Evolutionary conservation across 2,113 vertebrate species (phyloP), one percentile per base, ranked within the genome.

Genomic region (Oceanodroma tethys): DNA sequence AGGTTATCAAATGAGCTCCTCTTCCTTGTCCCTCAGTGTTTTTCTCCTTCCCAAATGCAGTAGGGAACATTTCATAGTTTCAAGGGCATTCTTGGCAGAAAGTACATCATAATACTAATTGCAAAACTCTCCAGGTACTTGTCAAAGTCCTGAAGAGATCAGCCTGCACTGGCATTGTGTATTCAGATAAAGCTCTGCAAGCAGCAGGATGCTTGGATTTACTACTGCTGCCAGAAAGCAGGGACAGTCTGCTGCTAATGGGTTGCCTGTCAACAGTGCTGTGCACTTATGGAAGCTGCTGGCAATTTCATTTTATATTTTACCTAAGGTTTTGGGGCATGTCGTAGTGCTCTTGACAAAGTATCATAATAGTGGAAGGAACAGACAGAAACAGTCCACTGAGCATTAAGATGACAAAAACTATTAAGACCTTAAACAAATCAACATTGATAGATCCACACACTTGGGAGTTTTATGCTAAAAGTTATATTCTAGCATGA

Each of bases 101-200:
- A 88, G 63, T 75, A n/a, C 85, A 85, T 95, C 94, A 95, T 97
- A 97, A 95, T 94, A 97, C 94, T 98, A 98, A 97, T 97, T 97
- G 65, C 36, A 71, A 42, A 92, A 93, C 62, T 96, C 86, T 95
- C 72, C n/a, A 78, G 93, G 91, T 86, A 92, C 86, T 87, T 97
- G 89, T 98, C 94, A 97, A 88, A 95, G 73, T 88, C 86, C 86
- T 98, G 96, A 98, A 86, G 70, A 93, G 58, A 95, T 93, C 86
- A 81, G 38, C 47, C 16, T 83, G 50, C 32, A 55, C 62, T 97
- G 88, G 52, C 73, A 88, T 78, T 93, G 68, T 97, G 74, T 96
- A 95, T 97, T 98, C 88, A 96, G 75, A 96, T 72, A 93, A 93
- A 84, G 53, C 75, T 96, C 95, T 97, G 53, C 34, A 96, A 96